These are phyloP conservation scores for Huso huso DNA, from an alignment of 2,797 vertebrate genomes.

Conservation along the genomic window DNA sequence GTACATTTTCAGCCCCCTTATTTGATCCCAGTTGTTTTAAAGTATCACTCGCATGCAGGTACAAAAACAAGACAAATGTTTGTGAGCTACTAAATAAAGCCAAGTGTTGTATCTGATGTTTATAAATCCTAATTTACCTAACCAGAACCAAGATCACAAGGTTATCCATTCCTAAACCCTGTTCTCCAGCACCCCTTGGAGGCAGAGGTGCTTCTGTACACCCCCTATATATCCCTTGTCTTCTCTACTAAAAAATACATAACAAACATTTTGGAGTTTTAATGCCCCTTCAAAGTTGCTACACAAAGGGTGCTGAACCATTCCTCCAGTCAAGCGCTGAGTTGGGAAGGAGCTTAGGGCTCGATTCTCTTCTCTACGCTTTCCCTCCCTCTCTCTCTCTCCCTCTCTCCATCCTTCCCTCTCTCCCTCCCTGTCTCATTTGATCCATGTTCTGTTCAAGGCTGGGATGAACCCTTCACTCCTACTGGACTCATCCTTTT, in stretches of 20 bases:
- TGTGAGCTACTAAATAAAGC: too few relatives aligned
- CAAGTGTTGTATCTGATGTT: too few relatives aligned
- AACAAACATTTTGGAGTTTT: background rate
- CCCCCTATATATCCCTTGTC: background rate
- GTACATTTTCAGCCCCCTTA: too few relatives aligned
- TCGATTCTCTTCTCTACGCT: constrained; percentile 20
- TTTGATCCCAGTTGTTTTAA: too few relatives aligned
- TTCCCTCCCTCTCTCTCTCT: constrained; percentile 11
- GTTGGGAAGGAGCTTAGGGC: constrained; percentile 15
- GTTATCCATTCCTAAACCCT: constrained; percentile 27
- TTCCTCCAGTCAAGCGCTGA: constrained; percentile 6
- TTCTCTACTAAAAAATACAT: constrained; percentile 4
- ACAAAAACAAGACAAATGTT: too few relatives aligned
- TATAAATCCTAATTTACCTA: too few relatives aligned
- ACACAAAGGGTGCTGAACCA: constrained; percentile 8
- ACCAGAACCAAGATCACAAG: too few relatives aligned
- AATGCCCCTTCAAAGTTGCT: constrained; percentile 31
- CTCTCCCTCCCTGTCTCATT: background rate
- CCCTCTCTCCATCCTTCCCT: background rate
- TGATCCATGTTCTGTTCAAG: background rate
- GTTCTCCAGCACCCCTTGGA: constrained; percentile 3
- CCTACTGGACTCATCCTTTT: background rate
- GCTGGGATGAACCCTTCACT: background rate
- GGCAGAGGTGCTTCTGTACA: constrained; percentile 2
- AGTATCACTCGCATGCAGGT: too few relatives aligned